phyloP scores from a whole-genome alignment of 2,797 vertebrate genomes.

The Selene dorsalis region DNA sequence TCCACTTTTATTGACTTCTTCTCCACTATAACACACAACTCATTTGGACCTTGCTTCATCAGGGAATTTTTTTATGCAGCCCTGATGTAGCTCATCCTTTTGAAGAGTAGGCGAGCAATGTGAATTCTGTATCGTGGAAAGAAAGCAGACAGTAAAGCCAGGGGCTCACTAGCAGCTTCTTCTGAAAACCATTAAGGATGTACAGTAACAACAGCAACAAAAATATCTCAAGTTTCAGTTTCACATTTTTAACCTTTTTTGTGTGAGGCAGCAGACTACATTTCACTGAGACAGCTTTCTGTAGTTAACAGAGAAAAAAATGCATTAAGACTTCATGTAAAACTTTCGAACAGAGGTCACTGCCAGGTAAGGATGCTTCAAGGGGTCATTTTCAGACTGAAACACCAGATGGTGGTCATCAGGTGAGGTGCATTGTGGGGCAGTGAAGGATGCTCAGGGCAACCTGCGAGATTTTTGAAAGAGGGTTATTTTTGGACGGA shows the following conservation, averaged over 20 bases:
- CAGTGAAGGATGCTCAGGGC: conserved; percentile 41
- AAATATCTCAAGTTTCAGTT: conserved; percentile 47
- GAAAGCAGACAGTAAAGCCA: conserved; percentile 55
- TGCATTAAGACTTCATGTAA: conserved; percentile 21
- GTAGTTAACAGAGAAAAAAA: conserved; percentile 15
- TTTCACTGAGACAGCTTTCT: conserved; percentile 45
- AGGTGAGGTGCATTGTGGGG: conserved; percentile 65
- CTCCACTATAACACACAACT: conserved; percentile 68
- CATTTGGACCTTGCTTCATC: conserved; percentile 82
- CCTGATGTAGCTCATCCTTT: conserved; percentile 73
- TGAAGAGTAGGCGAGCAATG: conserved; percentile 75
- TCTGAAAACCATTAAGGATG: conserved; percentile 33
- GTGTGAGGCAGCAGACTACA: conserved; percentile 21
- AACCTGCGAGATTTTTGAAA: conserved; percentile 41
- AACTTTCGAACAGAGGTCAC: conserved; percentile 53
- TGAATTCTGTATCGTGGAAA: conserved; percentile 56
- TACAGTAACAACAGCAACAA: conserved; percentile 34
- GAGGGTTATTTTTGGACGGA: conserved; percentile 57
- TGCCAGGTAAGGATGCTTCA: conserved; percentile 46
- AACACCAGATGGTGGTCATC: conserved; percentile 60
- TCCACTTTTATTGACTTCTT: conserved; percentile 80
- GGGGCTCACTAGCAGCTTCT: conserved; percentile 46
- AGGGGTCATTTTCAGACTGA: conserved; percentile 42
- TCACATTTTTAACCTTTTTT: neutral
- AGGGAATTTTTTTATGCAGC: conserved; percentile 75